Base-by-base conservation (phyloP, 2,888 invertebrate species). In the Hydrotaea diabolus region DNA sequence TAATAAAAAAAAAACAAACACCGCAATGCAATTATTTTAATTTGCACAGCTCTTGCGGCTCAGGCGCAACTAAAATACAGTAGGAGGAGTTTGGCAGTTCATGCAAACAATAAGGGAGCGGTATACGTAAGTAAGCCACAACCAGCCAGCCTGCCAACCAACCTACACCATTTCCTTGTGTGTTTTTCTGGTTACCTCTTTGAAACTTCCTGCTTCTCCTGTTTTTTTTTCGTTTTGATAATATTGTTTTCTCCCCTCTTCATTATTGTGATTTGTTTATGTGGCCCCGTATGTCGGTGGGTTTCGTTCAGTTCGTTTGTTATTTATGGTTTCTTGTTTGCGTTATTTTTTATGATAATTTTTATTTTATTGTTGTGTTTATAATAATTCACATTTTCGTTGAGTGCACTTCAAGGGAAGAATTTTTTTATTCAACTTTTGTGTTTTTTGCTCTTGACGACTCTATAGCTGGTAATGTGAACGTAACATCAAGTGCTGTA, bases 1-100 rank as follows among this genome's bases (percentile, higher is more conserved):
- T 26, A 26, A 15, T 26, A 75, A 75, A 49, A n/a, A 49, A 9
- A 49, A 49, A 49, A 43, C 43, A 43, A 62, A 59, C 43, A 79
- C 78, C 77, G 62, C 83, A 83, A 83, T 80, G 80, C 74, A 83
- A 83, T 83, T 83, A 83, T 83, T 83, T 77, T 80, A 83, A 83
- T 83, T 80, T 80, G 80, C 74, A 43, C 39, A 76, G 73, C 66
- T 49, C 73, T 73, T 77, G 49, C 62, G 36, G 66, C 39, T 0
- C 36, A 7, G 36, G 66, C 39, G 2, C 31, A 5, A 26, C 46
- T 11, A 19, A 19, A 53, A 15, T 49, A 59, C 53, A 21, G 36
- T 43, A n/a, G 43, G 13, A 26, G 19, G 69, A 64, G 39, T 36
- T n/a, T 71, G 49, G n/a, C 19, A 11, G 13, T 55, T 55, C 55